Evolutionary conservation across 2,113 vertebrate genomes (phyloP).

Genomic region (Podarcis raffonei): DNA sequence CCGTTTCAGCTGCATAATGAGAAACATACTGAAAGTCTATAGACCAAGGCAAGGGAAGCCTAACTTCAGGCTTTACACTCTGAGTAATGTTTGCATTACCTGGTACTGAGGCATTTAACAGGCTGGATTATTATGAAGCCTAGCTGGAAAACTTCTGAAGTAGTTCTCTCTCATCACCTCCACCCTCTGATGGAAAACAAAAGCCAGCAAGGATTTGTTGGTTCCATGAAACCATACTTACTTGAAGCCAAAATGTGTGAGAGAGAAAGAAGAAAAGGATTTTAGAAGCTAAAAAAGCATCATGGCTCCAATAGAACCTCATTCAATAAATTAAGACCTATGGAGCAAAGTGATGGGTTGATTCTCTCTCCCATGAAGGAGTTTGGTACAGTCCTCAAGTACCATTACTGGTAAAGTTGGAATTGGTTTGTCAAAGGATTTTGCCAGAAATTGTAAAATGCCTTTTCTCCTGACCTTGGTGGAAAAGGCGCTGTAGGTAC

Average conservation of each 20-base stretch:
- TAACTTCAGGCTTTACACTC: not conserved
- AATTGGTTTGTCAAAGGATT: not conserved
- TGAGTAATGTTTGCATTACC: constrained; percentile 3
- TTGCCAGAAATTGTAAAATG: not conserved
- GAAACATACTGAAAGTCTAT: constrained; percentile 21
- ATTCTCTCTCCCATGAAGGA: not conserved
- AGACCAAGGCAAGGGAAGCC: not conserved
- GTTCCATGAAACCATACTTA: constrained; percentile 7
- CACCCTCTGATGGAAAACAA: not conserved
- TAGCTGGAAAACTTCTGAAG: not conserved
- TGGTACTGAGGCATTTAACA: constrained; percentile 28
- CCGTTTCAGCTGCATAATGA: constrained; percentile 32
- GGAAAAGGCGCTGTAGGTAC: not conserved
- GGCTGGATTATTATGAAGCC: not conserved
- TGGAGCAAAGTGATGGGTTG: not conserved
- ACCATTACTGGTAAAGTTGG: not conserved
- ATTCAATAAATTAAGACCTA: not conserved
- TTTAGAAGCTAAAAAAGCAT: not conserved
- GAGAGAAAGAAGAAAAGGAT: not conserved
- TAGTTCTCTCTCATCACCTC: not conserved
- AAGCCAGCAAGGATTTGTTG: not conserved
- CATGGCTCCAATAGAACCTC: not conserved
- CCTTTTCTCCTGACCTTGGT: not conserved
- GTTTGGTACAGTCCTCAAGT: not conserved
- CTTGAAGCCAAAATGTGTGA: not conserved